These are phyloP conservation scores for Xiphydria camelus DNA, from an alignment of 2,888 invertebrate genomes.

Conservation along the genomic window DNA sequence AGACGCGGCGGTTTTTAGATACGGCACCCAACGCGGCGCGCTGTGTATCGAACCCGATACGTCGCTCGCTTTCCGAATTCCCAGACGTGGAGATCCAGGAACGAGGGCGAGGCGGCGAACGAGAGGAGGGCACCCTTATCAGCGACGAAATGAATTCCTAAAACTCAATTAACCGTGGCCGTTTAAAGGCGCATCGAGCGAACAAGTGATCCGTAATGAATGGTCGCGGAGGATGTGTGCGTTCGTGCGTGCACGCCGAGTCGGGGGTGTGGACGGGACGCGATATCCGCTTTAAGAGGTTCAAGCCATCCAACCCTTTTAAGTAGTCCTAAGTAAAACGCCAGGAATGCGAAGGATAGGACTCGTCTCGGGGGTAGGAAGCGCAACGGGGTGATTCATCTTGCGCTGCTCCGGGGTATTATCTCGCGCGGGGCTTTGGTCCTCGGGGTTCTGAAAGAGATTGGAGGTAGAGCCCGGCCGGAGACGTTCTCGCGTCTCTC, in stretches of 20 bases:
- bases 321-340: slow-evolving; percentile 40
- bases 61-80: slow-evolving; percentile 22
- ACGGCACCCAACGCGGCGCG: too few relatives aligned
- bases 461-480: too few relatives aligned
- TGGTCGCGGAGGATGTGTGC: slow-evolving; percentile 13
- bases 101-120: slow-evolving; percentile 5
- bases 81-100: slow-evolving; percentile 13
- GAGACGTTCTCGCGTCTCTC: too few relatives aligned
- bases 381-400: slow-evolving; percentile 8
- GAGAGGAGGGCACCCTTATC: slow-evolving; percentile 37
- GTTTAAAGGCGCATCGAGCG: slow-evolving; percentile 12
- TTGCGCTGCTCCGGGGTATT: too few relatives aligned
- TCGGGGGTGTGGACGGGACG: slow-evolving; percentile 16
- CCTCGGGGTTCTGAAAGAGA: too few relatives aligned
- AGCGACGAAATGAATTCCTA: slow-evolving; percentile 43
- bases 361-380: slow-evolving; percentile 11
- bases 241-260: background rate
- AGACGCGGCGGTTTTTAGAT: too few relatives aligned
- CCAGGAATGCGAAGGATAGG: slow-evolving; percentile 33
- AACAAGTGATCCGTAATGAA: slow-evolving; percentile 28
- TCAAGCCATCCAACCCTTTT: slow-evolving; percentile 38
- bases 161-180: slow-evolving; percentile 45
- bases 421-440: too few relatives aligned
- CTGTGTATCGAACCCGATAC: too few relatives aligned
- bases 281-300: slow-evolving; percentile 38